Percentiles rank a stretch among this genome's conserved stretches.
Evolutionary conservation across 2,888 invertebrate species (phyloP).

Genomic region (Sthenelais limicola): DNA sequence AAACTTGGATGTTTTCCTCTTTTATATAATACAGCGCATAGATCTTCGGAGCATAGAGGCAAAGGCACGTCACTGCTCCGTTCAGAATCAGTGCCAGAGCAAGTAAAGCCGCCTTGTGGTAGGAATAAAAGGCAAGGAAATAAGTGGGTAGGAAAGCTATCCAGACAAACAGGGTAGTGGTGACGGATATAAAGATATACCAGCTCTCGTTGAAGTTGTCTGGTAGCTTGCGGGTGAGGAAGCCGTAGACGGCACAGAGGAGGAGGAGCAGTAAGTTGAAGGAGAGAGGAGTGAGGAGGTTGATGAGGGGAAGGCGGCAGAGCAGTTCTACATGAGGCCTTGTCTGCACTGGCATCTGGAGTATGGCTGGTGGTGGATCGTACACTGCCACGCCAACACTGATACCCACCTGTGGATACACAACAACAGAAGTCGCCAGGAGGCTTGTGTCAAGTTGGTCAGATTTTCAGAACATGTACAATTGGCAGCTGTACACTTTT

Average conservation of each 20-base stretch:
- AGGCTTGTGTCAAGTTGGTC: neutral
- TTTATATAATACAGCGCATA: conserved; percentile 47
- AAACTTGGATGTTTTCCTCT: conserved; percentile 7
- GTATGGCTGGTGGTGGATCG: neutral
- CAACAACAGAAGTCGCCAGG: too few species aligned
- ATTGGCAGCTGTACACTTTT: neutral
- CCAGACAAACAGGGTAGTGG: conserved; percentile 51
- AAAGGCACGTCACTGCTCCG: conserved; percentile 41
- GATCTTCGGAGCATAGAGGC: conserved; percentile 46
- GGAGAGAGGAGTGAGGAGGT: conserved; percentile 56
- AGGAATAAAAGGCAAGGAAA: conserved; percentile 45
- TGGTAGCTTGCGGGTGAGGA: conserved; percentile 47
- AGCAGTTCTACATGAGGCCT: conserved; percentile 57
- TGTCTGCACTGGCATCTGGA: conserved; percentile 46
- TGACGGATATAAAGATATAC: conserved; percentile 50
- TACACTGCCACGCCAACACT: neutral
- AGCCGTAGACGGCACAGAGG: conserved; percentile 48
- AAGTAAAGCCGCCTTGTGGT: conserved; percentile 47
- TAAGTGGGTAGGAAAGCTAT: conserved; percentile 48
- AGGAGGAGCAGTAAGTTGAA: conserved; percentile 45
- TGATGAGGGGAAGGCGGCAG: conserved; percentile 55
- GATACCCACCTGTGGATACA: conserved; percentile 2
- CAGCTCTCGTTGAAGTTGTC: conserved; percentile 52
- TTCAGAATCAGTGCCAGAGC: conserved; percentile 47
- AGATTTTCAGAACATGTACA: neutral